Conservation (phyloP, 2,113 vertebrate genomes). For the Shinisaurus crocodilurus region DNA sequence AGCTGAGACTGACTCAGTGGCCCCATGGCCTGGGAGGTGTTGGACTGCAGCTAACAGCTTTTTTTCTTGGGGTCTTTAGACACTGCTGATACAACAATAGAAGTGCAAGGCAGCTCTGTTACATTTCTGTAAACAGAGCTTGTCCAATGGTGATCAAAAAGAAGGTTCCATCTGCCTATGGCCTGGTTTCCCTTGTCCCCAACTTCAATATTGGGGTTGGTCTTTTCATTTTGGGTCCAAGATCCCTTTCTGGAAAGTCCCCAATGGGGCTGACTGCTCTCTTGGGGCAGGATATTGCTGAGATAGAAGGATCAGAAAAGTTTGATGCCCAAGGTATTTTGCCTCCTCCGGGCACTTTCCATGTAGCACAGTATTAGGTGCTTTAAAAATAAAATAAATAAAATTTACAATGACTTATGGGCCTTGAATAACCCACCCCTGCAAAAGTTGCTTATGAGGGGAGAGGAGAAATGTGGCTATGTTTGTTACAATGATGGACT, state of each 20-base stretch:
- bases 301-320: background rate
- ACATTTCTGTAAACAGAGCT: background rate
- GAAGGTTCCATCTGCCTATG: background rate
- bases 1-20: background rate
- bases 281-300: background rate
- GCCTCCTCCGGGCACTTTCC: background rate
- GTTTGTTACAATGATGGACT: background rate
- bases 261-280: background rate
- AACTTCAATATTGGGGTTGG: background rate
- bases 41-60: background rate
- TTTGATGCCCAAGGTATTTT: background rate
- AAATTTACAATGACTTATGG: background rate
- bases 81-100: background rate
- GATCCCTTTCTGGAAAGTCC: background rate
- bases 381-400: background rate
- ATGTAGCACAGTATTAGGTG: background rate
- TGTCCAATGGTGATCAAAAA: background rate
- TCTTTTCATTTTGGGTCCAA: too few relatives aligned
- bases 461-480: too few relatives aligned
- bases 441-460: background rate
- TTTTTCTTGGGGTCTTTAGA: background rate
- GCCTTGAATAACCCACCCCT: background rate
- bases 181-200: background rate
- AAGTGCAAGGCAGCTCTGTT: too few relatives aligned
- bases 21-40: background rate